Percentiles rank a stretch among this genome's conserved stretches.
phyloP scores from a whole-genome alignment of 2,888 invertebrate species.

The Piscicola geometra region DNA sequence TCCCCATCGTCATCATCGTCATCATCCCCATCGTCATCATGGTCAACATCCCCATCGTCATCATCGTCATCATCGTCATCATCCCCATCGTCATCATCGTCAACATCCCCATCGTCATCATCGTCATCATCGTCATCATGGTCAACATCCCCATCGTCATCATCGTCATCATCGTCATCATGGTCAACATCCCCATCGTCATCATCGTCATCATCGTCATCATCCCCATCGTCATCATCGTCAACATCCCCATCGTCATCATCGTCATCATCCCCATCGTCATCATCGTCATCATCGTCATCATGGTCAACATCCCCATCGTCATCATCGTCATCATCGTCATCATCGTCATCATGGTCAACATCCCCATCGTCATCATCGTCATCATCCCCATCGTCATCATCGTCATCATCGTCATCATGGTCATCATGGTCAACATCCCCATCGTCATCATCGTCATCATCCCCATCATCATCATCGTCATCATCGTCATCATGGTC shows the following conservation, averaged over 20 bases:
- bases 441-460: conserved; percentile 29
- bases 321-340: background rate
- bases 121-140: conserved; percentile 2
- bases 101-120: background rate
- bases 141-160: background rate
- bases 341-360: background rate
- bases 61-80: background rate
- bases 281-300: background rate
- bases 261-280: background rate
- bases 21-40: background rate
- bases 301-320: background rate
- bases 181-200: too few relatives aligned
- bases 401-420: conserved; percentile 30
- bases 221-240: background rate
- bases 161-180: too few relatives aligned
- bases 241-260: background rate
- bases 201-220: background rate
- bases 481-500: background rate
- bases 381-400: conserved; percentile 31
- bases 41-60: background rate
- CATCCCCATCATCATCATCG: conserved; percentile 15
- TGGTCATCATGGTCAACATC: conserved; percentile 30
- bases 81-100: background rate
- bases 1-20: background rate
- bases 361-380: conserved; percentile 17